Evolutionary conservation across 1,140 invertebrate species (phyloP).

Genomic region (Brachystomella parvula): DNA sequence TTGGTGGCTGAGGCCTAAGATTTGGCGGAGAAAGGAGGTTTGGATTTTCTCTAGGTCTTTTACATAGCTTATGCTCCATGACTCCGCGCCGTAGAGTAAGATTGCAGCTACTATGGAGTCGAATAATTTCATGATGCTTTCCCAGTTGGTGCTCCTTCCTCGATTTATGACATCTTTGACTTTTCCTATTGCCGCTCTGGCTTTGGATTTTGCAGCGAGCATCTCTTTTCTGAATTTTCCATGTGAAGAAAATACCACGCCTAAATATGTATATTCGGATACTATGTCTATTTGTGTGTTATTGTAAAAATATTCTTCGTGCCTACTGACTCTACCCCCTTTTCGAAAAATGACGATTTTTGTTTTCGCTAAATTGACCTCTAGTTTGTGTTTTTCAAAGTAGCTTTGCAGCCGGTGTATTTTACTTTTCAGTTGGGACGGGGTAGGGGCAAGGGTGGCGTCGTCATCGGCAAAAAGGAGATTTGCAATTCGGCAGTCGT

Average conservation of each 20-base stretch:
- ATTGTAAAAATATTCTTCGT: neutral
- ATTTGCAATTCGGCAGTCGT: neutral
- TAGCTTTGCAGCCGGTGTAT: conserved; percentile 19
- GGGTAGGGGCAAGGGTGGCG: neutral
- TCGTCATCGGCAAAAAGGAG: conserved; percentile 24
- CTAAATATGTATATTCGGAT: conserved; percentile 23
- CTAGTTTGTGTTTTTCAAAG: conserved; percentile 24
- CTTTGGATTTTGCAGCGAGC: neutral
- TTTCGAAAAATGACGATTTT: conserved; percentile 37
- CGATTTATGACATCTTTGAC: neutral
- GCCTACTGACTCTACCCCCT: conserved; percentile 10
- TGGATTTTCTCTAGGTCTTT: conserved; percentile 15
- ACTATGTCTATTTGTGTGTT: conserved; percentile 18
- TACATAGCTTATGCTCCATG: conserved; percentile 13
- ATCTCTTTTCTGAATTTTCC: conserved; percentile 2
- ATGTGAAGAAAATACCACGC: conserved; percentile 12
- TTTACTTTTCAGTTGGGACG: conserved; percentile 12
- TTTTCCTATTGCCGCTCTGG: neutral
- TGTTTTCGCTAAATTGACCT: conserved; percentile 36
- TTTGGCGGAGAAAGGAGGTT: neutral
- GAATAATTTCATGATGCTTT: conserved; percentile 11
- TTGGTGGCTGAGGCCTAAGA: neutral
- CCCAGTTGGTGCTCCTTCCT: neutral
- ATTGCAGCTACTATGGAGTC: neutral
- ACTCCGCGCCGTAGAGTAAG: conserved; percentile 5